phyloP scores from a whole-genome alignment of 1,140 invertebrate species.

The Acarapis woodi region DNA sequence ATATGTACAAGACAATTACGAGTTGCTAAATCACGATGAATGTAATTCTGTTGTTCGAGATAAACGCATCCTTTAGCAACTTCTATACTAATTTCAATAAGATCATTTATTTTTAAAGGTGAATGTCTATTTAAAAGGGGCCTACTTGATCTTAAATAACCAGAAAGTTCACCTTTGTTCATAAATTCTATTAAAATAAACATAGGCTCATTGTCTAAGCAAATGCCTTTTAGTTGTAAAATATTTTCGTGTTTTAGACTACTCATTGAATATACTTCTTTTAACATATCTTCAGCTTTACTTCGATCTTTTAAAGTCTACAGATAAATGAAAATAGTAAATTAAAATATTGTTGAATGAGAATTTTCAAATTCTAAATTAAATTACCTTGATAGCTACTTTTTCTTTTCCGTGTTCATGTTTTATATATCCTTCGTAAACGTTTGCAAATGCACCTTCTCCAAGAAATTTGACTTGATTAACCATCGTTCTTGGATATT shows the following conservation, averaged over 20 bases:
- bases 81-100: conserved; percentile 72
- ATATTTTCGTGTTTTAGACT: conserved; percentile 92
- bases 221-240: conserved; percentile 63
- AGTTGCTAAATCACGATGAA: conserved; percentile 74
- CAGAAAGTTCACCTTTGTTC: conserved; percentile 77
- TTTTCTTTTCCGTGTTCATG: background rate
- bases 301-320: conserved; percentile 63
- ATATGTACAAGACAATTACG: conserved; percentile 81
- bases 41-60: conserved; percentile 75
- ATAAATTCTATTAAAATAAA: conserved; percentile 86
- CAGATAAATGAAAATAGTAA: conserved; percentile 12
- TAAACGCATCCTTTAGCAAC: conserved; percentile 71
- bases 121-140: background rate
- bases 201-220: conserved; percentile 66
- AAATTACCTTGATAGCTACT: conserved; percentile 1
- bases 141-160: conserved; percentile 32
- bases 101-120: conserved; percentile 37
- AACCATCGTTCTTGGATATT: too few relatives aligned
- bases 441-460: background rate
- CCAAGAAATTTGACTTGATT: too few relatives aligned
- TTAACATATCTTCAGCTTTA: conserved; percentile 74
- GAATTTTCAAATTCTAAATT: conserved; percentile 1
- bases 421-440: background rate
- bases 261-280: conserved; percentile 87
- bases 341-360: too few relatives aligned